These are phyloP conservation scores for Empis livida DNA, from an alignment of 2,888 invertebrate genomes.

Conservation along the genomic window DNA sequence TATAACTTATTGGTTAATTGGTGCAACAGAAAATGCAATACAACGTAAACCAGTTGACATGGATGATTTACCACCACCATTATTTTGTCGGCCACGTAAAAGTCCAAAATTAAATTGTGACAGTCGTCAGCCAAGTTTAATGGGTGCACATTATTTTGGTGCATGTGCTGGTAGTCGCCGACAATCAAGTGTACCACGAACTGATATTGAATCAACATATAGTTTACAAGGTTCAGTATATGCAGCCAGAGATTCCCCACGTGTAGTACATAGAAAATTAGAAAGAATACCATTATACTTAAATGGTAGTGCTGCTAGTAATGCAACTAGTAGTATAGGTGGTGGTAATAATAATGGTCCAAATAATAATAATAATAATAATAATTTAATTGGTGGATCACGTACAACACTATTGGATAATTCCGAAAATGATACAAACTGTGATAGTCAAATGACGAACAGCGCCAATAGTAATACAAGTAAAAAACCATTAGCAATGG, in stretches of 20 bases:
- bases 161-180: slow-evolving; percentile 38
- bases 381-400: slow-evolving; percentile 16
- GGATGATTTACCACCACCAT: slow-evolving; percentile 59
- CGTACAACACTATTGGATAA: slow-evolving; percentile 33
- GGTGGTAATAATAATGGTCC: slow-evolving; percentile 9
- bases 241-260: slow-evolving; percentile 32
- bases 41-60: slow-evolving; percentile 61
- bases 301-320: slow-evolving; percentile 33
- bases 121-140: slow-evolving; percentile 62
- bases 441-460: slow-evolving; percentile 23
- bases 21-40: slow-evolving; percentile 67
- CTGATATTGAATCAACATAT: slow-evolving; percentile 43
- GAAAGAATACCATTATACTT: slow-evolving; percentile 39
- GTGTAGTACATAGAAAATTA: slow-evolving; percentile 29
- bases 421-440: slow-evolving; percentile 35
- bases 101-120: slow-evolving; percentile 67
- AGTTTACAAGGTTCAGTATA: slow-evolving; percentile 39
- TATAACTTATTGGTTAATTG: slow-evolving; percentile 34
- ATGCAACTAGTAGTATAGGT: slow-evolving; percentile 2
- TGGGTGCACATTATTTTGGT: slow-evolving; percentile 44
- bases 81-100: slow-evolving; percentile 70
- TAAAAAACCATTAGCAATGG: slow-evolving; percentile 33
- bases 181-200: slow-evolving; percentile 51
- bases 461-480: slow-evolving; percentile 17
- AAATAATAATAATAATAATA: not conserved